Evolutionary conservation across 2,888 invertebrate species (phyloP).

Genomic region (Pristionchus mayeri): DNA sequence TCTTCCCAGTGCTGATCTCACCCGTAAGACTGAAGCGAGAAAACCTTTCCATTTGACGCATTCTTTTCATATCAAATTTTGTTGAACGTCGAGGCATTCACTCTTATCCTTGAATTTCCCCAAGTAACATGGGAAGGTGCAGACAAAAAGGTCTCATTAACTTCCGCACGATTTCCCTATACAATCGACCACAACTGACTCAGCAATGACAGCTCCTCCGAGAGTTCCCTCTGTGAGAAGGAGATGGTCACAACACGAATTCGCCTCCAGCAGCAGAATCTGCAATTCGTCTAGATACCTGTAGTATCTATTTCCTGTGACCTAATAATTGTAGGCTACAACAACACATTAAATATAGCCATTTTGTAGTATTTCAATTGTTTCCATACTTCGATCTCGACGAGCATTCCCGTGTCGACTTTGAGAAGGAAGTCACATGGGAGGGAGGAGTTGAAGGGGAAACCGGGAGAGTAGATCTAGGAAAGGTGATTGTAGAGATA

Average conservation of each 20-base stretch:
- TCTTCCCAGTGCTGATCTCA: neutral
- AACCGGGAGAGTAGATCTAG: conserved; percentile 4
- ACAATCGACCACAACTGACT: neutral
- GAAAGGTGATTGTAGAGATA: neutral
- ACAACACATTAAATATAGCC: neutral
- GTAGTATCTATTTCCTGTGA: neutral
- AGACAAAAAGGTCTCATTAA: too few relatives aligned
- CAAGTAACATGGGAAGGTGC: too few relatives aligned
- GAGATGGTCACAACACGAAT: conserved; percentile 12
- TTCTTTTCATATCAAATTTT: too few relatives aligned
- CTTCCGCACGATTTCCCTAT: too few relatives aligned
- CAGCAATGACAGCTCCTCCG: conserved; percentile 9
- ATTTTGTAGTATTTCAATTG: neutral
- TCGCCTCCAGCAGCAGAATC: conserved; percentile 20
- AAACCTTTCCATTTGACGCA: neutral
- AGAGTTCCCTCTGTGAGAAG: neutral
- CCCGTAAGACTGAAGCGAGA: neutral
- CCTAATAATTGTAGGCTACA: neutral
- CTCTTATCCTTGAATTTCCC: too few relatives aligned
- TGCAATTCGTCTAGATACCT: neutral
- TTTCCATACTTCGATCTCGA: neutral
- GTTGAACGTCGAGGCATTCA: too few relatives aligned
- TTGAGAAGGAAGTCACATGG: conserved; percentile 33
- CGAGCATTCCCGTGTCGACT: conserved; percentile 21
- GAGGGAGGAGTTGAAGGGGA: conserved; percentile 9